phyloP scores from a whole-genome alignment of 2,888 invertebrate genomes.

The Machimus rusticus region DNA sequence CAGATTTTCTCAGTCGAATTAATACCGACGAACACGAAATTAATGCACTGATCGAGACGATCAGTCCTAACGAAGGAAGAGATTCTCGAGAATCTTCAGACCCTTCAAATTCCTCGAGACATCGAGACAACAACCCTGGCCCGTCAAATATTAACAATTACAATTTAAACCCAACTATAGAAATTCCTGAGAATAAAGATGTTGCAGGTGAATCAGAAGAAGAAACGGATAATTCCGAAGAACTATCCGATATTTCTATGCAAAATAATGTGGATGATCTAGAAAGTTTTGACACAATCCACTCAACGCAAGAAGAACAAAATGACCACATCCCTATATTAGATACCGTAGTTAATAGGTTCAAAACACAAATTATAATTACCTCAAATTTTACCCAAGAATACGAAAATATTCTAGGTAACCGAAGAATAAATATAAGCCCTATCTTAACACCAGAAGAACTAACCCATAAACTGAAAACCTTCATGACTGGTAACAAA shows the following conservation, averaged over 20 bases:
- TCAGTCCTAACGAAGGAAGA: not conserved
- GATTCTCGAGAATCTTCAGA: not conserved
- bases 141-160: too few species aligned
- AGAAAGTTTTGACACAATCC: not conserved
- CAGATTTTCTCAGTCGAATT: slow-evolving; percentile 34
- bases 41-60: not conserved
- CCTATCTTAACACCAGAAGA: not conserved
- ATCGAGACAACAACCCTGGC: too few species aligned
- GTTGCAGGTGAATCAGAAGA: not conserved
- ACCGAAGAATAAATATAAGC: not conserved
- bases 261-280: not conserved
- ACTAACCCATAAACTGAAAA: not conserved
- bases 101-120: too few species aligned
- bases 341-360: not conserved
- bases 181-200: not conserved
- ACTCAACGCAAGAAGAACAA: not conserved
- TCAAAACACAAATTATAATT: slow-evolving; percentile 25
- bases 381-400: not conserved
- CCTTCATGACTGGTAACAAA: not conserved
- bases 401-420: not conserved
- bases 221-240: not conserved
- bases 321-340: slow-evolving; percentile 9
- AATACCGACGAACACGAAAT: not conserved
- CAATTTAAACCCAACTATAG: not conserved
- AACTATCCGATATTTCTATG: not conserved